These are phyloP conservation scores for Paelopatides confundens DNA, from an alignment of 53 echinoderm and acorn worm genomes.

Conservation along the genomic window DNA sequence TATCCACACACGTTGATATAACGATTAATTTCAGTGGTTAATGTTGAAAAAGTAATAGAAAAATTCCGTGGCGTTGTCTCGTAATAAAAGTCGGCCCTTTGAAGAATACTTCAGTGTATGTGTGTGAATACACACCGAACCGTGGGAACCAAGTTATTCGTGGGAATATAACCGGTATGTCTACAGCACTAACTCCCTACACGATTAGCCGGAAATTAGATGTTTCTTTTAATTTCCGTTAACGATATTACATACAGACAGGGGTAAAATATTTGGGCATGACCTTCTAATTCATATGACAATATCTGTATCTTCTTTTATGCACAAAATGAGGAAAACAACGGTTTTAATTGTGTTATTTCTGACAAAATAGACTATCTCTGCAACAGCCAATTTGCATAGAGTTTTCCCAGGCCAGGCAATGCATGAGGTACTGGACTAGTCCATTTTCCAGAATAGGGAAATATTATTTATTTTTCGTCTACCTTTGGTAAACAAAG, in stretches of 20 bases:
- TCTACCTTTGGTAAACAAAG: slow-evolving; percentile 44
- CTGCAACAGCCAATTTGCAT: slow-evolving; percentile 76
- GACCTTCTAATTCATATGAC: too few species aligned
- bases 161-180: slow-evolving; percentile 30
- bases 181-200: slow-evolving; percentile 37
- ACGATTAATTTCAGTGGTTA: not conserved
- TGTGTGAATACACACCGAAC: slow-evolving; percentile 37
- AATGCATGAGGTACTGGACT: slow-evolving; percentile 43
- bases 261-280: not conserved
- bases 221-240: not conserved
- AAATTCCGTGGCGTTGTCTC: slow-evolving; percentile 10
- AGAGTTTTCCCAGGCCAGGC: slow-evolving; percentile 79
- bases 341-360: not conserved
- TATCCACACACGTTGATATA: not conserved
- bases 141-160: slow-evolving; percentile 50
- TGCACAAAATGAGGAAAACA: not conserved
- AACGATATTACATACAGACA: not conserved
- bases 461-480: not conserved
- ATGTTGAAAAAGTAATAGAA: not conserved
- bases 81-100: slow-evolving; percentile 18
- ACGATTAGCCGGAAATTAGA: not conserved
- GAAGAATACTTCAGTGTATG: slow-evolving; percentile 21
- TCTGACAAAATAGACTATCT: not conserved
- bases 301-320: too few species aligned
- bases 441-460: slow-evolving; percentile 16